Conservation (phyloP, 2,797 vertebrate species). For the Alouatta caraya region DNA sequence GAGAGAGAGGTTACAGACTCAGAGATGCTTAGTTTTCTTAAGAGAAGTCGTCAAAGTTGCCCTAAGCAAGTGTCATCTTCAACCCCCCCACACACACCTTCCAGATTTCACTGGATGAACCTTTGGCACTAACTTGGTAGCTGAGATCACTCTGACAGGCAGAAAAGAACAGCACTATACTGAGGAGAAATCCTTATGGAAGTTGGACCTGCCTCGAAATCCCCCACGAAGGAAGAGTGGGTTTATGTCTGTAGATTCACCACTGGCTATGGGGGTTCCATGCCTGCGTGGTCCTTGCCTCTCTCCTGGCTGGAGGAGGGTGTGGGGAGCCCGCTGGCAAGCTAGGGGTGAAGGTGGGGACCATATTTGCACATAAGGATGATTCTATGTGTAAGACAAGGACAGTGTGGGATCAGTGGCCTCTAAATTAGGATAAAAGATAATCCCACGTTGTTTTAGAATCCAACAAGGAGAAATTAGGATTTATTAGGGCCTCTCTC, state of each 20-base stretch:
- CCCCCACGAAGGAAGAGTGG: background rate
- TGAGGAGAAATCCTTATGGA: background rate
- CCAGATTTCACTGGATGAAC: background rate
- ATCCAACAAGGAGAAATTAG: background rate
- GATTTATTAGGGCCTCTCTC: background rate
- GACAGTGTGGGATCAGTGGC: background rate
- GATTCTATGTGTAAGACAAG: background rate
- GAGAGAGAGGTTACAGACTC: background rate
- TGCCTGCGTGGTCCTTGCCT: background rate
- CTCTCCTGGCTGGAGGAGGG: background rate
- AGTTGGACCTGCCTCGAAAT: background rate
- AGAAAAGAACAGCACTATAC: background rate
- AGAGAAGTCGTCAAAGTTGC: slow-evolving; percentile 63
- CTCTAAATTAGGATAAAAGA: background rate
- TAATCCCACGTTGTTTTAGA: background rate
- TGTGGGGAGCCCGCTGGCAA: background rate
- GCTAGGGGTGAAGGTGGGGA: background rate
- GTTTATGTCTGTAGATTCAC: background rate
- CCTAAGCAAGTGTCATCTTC: background rate
- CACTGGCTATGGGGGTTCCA: background rate
- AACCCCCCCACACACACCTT: background rate
- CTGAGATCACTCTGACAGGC: background rate
- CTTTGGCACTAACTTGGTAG: background rate
- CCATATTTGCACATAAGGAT: background rate
- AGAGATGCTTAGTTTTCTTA: background rate